Evolutionary conservation across 2,113 vertebrate genomes (phyloP).

Genomic region (Motacilla tschutschensis): DNA sequence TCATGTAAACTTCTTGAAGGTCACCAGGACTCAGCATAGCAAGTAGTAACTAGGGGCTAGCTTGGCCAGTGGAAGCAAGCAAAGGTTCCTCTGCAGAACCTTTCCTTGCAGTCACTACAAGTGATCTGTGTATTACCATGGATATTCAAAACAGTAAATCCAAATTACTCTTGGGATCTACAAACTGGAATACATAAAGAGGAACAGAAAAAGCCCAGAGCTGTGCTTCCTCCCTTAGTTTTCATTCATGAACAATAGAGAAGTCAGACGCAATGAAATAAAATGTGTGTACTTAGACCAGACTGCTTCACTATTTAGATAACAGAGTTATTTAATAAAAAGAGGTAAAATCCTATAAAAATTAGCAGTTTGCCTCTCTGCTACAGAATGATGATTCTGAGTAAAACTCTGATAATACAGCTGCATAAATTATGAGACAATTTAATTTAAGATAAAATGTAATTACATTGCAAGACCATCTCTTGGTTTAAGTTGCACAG

Average conservation of each 20-base stretch:
- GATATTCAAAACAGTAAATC: neutral
- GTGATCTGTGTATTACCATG: neutral
- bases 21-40: neutral
- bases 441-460: neutral
- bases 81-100: neutral
- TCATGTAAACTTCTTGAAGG: neutral
- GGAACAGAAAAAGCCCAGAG: neutral
- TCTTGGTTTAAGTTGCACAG: conserved; percentile 6
- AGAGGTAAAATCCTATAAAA: neutral
- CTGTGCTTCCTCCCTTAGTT: neutral
- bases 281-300: neutral
- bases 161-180: neutral
- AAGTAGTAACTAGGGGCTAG: neutral
- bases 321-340: neutral
- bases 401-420: neutral
- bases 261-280: neutral
- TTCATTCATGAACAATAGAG: conserved; percentile 1
- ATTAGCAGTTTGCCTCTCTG: neutral
- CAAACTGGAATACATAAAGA: neutral
- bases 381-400: neutral
- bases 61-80: neutral
- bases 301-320: neutral
- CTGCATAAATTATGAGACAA: neutral
- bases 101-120: neutral
- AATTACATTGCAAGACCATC: neutral